Percentiles rank a stretch among this genome's conserved stretches.
phyloP scores from a whole-genome alignment of 2,888 invertebrate species.

The Acanthococcus lagerstroemiae region DNA sequence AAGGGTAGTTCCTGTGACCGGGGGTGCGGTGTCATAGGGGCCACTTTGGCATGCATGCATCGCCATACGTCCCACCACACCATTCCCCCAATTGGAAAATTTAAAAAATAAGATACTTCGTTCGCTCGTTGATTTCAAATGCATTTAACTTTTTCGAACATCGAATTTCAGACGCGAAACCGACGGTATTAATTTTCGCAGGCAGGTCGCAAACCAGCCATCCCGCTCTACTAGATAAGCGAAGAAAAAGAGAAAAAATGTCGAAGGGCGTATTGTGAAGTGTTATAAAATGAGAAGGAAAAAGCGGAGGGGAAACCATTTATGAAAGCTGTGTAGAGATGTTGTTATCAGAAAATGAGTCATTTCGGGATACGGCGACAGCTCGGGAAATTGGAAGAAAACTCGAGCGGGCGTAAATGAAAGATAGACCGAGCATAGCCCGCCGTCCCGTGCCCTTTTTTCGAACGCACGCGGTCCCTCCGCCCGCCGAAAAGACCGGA shows the following conservation, averaged over 20 bases:
- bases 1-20: too few species aligned
- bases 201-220: too few species aligned
- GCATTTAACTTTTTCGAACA: too few species aligned
- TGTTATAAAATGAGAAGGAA: slow-evolving; percentile 28
- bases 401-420: slow-evolving; percentile 30
- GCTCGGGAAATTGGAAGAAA: slow-evolving; percentile 32
- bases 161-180: too few species aligned
- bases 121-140: too few species aligned
- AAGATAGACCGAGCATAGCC: slow-evolving; percentile 20
- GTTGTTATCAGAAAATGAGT: slow-evolving; percentile 32
- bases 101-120: too few species aligned
- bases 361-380: slow-evolving; percentile 30
- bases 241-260: slow-evolving; percentile 20
- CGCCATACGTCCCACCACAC: too few species aligned
- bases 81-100: too few species aligned
- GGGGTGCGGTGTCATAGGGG: too few species aligned
- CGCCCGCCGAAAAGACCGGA: slow-evolving; percentile 18
- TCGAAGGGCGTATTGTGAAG: slow-evolving; percentile 27
- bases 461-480: background rate
- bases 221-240: too few species aligned
- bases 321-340: slow-evolving; percentile 30
- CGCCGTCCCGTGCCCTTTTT: slow-evolving; percentile 20
- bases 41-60: too few species aligned
- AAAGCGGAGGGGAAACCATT: slow-evolving; percentile 21
- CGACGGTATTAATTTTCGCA: too few species aligned